Conservation (phyloP, 2,113 vertebrate species). For the Poecile atricapillus region DNA sequence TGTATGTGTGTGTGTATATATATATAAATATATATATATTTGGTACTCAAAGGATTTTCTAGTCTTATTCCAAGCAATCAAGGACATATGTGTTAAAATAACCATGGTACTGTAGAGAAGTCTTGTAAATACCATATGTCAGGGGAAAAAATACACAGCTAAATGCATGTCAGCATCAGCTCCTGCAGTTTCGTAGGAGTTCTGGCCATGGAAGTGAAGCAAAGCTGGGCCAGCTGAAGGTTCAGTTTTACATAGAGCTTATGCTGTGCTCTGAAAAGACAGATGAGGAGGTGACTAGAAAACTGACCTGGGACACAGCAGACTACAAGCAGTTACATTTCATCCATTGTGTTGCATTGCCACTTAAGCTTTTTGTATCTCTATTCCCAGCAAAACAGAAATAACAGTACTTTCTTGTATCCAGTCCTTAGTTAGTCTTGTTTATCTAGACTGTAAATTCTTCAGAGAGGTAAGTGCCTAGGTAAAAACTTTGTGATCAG, state of each 20-base stretch:
- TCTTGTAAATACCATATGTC: slow-evolving; percentile 57
- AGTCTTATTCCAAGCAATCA: slow-evolving; percentile 10
- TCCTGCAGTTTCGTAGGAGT: slow-evolving; percentile 38
- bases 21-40: not conserved
- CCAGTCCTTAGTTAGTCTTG: not conserved
- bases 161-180: slow-evolving; percentile 25
- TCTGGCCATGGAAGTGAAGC: slow-evolving; percentile 5
- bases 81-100: slow-evolving; percentile 59
- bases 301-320: not conserved
- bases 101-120: slow-evolving; percentile 31
- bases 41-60: slow-evolving; percentile 23
- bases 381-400: not conserved
- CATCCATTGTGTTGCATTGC: not conserved
- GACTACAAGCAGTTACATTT: not conserved
- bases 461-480: not conserved
- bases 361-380: not conserved
- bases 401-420: not conserved
- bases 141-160: slow-evolving; percentile 40
- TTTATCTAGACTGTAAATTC: not conserved
- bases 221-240: not conserved
- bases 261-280: not conserved
- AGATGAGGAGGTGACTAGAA: not conserved
- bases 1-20: not conserved
- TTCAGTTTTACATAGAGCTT: not conserved
- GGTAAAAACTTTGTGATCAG: not conserved